Evolutionary conservation across 2,797 vertebrate species (phyloP).

Genomic region (Podarcis siculus): DNA sequence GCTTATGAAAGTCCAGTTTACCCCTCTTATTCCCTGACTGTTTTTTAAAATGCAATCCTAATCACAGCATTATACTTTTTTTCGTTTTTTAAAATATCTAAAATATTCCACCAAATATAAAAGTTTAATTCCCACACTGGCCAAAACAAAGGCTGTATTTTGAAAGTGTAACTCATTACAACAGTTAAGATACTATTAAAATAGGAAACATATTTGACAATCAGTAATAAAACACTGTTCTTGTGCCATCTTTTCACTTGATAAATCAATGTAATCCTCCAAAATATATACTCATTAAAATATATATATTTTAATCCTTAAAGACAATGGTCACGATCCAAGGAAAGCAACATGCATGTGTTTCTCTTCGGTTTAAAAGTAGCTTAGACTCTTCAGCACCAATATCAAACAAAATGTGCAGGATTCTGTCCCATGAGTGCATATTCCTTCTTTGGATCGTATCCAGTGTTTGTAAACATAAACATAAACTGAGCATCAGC

Average conservation of each 20-base stretch:
- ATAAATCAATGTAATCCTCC: conserved; percentile 69
- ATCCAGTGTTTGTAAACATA: conserved; percentile 57
- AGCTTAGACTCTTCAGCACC: neutral
- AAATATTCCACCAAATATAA: conserved; percentile 80
- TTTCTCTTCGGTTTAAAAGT: conserved; percentile 1
- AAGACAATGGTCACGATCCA: conserved; percentile 73
- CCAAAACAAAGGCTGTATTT: conserved; percentile 77
- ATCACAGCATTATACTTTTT: conserved; percentile 69
- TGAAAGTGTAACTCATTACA: conserved; percentile 78
- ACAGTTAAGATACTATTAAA: conserved; percentile 76
- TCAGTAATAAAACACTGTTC: conserved; percentile 73
- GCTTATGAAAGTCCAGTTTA: conserved; percentile 65
- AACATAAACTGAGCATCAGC: conserved; percentile 74
- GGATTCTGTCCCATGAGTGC: neutral
- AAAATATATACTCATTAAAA: conserved; percentile 71
- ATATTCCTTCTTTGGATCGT: conserved; percentile 17
- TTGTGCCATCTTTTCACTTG: conserved; percentile 61
- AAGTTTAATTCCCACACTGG: conserved; percentile 73
- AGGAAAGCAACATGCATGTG: conserved; percentile 37
- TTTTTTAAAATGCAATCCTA: conserved; percentile 72
- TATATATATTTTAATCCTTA: conserved; percentile 63
- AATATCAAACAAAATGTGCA: neutral
- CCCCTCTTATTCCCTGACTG: conserved; percentile 64
- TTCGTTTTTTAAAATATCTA: conserved; percentile 76
- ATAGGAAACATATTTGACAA: conserved; percentile 73